Evolutionary conservation across 30 jellyfish, hydroid and myxozoan genomes (phyloP), one percentile per base, ranked within the genome.

Genomic region (Pseudorhiza aurosa): DNA sequence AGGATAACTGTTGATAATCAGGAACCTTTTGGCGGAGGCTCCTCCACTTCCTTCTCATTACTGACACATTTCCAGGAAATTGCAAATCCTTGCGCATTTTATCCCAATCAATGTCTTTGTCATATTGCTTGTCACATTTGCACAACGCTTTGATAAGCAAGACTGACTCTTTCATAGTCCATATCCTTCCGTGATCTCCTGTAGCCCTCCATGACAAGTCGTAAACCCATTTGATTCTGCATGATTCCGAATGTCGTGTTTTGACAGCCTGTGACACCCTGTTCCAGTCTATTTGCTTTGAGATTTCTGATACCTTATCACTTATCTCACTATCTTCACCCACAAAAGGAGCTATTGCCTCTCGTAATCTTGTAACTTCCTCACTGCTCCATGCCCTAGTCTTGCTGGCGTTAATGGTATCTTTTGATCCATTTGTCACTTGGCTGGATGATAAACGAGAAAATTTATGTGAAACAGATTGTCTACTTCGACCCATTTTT

Each of bases 31-130:
- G 14, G 67, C 42, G 33, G 27, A 47, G 21, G 6, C 26, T 11
- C n/a, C 18, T 36, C 91, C 91, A 80, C 68, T 68, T 65, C 10
- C 25, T 18, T 51, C 56, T 65, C 22, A 65, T 12, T 18, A 45
- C 42, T 12, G 6, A 49, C 28, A 25, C 69, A 1, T 83, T 15
- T 2, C 36, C 77, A 10, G 70, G 71, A 37, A 29, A 25, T 12
- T 31, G 58, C 30, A 80, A 24, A 8, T 70, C 75, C 32, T 50
- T 63, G 18, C 43, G 27, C 15, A 80, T 43, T 47, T 21, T 51
- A 17, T 21, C 56, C 91, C 91, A 80, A n/a, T 80, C 76, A 46
- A 80, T 77, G 39, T 30, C 45, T 30, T 32, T 80, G 29, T 80
- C 91, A 14, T 45, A n/a, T 31, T 67, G 42, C 69, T 30, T 59